Percentiles rank a stretch among this genome's conserved stretches.
These are phyloP conservation scores for Acrobasis consociella DNA, from an alignment of 2,888 invertebrate species.

Conservation along the genomic window DNA sequence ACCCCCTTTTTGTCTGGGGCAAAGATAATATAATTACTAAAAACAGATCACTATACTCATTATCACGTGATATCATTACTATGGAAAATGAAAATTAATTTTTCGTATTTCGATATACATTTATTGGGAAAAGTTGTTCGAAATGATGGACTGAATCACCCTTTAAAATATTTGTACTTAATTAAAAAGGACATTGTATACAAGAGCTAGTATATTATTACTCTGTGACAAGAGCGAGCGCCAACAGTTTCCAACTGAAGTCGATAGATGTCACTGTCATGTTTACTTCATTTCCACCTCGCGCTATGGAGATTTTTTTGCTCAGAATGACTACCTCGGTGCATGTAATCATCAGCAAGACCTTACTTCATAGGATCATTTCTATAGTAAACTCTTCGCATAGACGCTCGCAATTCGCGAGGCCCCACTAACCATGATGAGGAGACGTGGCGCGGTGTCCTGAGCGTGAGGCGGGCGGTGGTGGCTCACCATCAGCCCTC, in stretches of 20 bases:
- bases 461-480: conserved; percentile 44
- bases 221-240: too few species aligned
- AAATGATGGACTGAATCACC: too few species aligned
- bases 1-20: too few species aligned
- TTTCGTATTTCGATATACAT: too few species aligned
- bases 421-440: conserved; percentile 43
- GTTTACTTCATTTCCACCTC: not conserved
- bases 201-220: too few species aligned
- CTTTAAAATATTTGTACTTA: too few species aligned
- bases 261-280: not conserved
- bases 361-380: conserved; percentile 48
- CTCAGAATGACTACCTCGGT: not conserved
- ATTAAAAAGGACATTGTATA: too few species aligned
- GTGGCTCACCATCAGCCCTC: conserved; percentile 38
- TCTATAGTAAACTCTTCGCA: conserved; percentile 51
- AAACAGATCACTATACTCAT: too few species aligned
- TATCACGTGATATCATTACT: too few species aligned
- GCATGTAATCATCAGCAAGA: conserved; percentile 33
- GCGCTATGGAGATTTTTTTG: conserved; percentile 7
- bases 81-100: too few species aligned
- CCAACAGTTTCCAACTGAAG: not conserved
- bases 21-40: too few species aligned
- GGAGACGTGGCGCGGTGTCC: conserved; percentile 44
- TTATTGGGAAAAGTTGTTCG: too few species aligned
- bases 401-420: conserved; percentile 42